These are phyloP conservation scores for Paramisgurnus dabryanus DNA, from an alignment of 2,113 vertebrate genomes.

Conservation along the genomic window DNA sequence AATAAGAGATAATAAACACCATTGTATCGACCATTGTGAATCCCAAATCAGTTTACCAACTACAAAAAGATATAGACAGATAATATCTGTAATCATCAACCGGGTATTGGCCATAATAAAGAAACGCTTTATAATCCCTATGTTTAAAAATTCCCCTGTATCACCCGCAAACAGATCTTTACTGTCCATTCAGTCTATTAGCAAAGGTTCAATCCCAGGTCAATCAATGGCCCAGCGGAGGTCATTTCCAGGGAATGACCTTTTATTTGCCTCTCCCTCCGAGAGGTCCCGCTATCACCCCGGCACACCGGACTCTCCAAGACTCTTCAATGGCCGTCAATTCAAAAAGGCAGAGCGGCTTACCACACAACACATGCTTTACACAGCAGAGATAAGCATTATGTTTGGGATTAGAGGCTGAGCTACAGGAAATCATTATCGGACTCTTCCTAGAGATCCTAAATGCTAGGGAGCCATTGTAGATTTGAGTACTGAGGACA, in stretches of 20 bases:
- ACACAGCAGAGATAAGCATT: slow-evolving; percentile 28
- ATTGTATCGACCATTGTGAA: too few relatives aligned
- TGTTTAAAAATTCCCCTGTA: slow-evolving; percentile 8
- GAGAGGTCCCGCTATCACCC: slow-evolving; percentile 56
- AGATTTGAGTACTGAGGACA: not conserved
- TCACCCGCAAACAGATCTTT: slow-evolving; percentile 11
- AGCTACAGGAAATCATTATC: slow-evolving; percentile 42
- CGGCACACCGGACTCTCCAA: slow-evolving; percentile 32
- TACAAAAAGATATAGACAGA: too few relatives aligned
- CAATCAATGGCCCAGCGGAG: slow-evolving; percentile 74
- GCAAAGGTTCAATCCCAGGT: slow-evolving; percentile 77
- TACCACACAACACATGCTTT: slow-evolving; percentile 35
- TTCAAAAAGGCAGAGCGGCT: slow-evolving; percentile 21
- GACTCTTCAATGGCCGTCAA: slow-evolving; percentile 50
- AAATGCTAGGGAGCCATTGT: not conserved
- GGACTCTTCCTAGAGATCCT: slow-evolving; percentile 6
- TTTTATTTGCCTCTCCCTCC: slow-evolving; percentile 59
- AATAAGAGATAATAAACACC: too few relatives aligned
- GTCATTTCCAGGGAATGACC: slow-evolving; percentile 62
- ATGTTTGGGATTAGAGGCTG: slow-evolving; percentile 37
- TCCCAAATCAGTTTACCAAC: too few relatives aligned
- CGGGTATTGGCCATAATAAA: not conserved
- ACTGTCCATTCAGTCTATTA: slow-evolving; percentile 82
- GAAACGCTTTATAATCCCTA: not conserved
- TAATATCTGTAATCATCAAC: too few relatives aligned